Evolutionary conservation across 2,888 invertebrate genomes (phyloP).

Genomic region (Eristalis arbustorum): DNA sequence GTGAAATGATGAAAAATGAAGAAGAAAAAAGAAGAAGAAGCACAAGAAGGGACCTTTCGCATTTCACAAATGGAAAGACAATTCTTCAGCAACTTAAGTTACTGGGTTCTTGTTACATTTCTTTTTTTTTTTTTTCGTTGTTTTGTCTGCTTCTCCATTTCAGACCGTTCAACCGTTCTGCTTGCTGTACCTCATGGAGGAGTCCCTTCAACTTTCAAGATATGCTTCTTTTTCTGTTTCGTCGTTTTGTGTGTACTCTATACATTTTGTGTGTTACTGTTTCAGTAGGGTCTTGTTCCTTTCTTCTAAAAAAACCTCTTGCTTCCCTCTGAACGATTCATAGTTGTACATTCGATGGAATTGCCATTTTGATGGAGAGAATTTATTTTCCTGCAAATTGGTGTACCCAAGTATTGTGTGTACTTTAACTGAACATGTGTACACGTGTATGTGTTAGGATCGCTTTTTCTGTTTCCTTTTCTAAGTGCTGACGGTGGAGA

Average conservation of each 20-base stretch:
- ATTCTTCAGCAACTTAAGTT: conserved; percentile 55
- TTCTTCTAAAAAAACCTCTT: conserved; percentile 2
- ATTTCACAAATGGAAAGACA: conserved; percentile 61
- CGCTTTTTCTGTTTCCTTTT: background rate
- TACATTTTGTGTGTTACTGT: conserved; percentile 29
- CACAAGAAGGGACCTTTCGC: conserved; percentile 31
- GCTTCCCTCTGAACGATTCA: conserved; percentile 49
- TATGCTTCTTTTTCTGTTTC: conserved; percentile 3
- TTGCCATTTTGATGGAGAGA: conserved; percentile 53
- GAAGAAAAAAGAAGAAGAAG: conserved; percentile 2
- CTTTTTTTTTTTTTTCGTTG: background rate
- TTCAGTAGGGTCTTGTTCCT: background rate
- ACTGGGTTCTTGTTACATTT: conserved; percentile 21
- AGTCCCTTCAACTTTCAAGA: too few relatives aligned
- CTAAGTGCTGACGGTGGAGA: background rate
- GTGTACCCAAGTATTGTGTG: conserved; percentile 15
- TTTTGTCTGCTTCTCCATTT: background rate
- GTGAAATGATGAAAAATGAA: conserved; percentile 41
- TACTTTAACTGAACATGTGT: background rate
- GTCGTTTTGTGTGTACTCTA: conserved; percentile 8
- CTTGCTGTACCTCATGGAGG: too few relatives aligned
- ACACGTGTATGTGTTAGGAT: background rate
- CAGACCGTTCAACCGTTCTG: background rate
- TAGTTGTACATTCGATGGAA: conserved; percentile 52
- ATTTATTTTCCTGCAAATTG: conserved; percentile 57